phyloP scores from a whole-genome alignment of 2,888 invertebrate species.

The Blastobasis lacticolella region DNA sequence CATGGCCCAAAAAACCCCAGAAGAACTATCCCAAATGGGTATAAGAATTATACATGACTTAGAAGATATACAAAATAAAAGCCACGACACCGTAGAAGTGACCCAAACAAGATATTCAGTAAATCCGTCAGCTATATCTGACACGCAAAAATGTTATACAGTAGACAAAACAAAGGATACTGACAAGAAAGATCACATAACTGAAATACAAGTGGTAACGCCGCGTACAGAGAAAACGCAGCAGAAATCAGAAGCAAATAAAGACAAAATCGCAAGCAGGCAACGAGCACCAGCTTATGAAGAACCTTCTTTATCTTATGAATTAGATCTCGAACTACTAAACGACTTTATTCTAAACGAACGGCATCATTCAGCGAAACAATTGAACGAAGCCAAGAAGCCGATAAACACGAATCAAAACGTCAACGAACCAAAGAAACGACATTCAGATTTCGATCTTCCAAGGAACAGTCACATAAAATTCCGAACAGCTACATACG shows the following conservation, averaged over 20 bases:
- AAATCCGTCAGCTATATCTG: constrained; percentile 53
- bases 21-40: constrained; percentile 58
- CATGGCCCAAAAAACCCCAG: constrained; percentile 59
- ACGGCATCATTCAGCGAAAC: constrained; percentile 57
- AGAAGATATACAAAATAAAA: constrained; percentile 49
- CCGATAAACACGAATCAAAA: constrained; percentile 49
- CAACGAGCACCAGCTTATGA: constrained; percentile 49
- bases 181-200: constrained; percentile 74
- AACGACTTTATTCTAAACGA: constrained; percentile 67
- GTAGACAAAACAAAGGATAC: constrained; percentile 26
- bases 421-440: constrained; percentile 61
- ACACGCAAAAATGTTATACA: constrained; percentile 45
- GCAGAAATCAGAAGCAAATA: constrained; percentile 33
- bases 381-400: constrained; percentile 48
- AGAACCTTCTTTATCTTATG: constrained; percentile 55
- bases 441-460: constrained; percentile 67
- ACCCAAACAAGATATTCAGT: constrained; percentile 64
- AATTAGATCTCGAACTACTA: constrained; percentile 59
- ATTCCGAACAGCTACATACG: constrained; percentile 78
- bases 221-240: constrained; percentile 56
- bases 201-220: constrained; percentile 82
- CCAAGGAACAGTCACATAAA: constrained; percentile 74
- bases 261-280: constrained; percentile 54
- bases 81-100: constrained; percentile 42
- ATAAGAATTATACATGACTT: constrained; percentile 57